Evolutionary conservation across 2,797 vertebrate genomes (phyloP).

Genomic region (Vultur gryphus): DNA sequence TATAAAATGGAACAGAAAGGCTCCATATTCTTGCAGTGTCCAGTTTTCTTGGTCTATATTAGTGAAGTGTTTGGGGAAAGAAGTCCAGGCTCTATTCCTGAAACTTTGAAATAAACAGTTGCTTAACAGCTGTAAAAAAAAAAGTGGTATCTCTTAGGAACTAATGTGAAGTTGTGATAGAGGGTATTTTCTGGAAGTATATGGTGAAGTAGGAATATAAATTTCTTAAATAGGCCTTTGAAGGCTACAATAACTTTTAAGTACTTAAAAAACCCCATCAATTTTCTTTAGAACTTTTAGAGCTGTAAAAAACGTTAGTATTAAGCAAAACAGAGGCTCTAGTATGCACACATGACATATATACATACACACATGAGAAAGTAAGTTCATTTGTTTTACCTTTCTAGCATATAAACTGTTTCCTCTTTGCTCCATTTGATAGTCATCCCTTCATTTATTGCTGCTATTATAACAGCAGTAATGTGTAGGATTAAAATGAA

Average conservation of each 20-base stretch:
- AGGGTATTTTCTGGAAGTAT: not conserved
- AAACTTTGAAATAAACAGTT: not conserved
- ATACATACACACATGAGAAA: not conserved
- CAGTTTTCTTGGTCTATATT: not conserved
- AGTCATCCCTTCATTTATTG: conserved; percentile 60
- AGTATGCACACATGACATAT: not conserved
- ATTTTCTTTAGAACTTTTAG: not conserved
- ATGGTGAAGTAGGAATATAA: not conserved
- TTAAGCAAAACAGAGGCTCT: not conserved
- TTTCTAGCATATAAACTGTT: conserved; percentile 53
- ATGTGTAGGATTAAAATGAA: conserved; percentile 69
- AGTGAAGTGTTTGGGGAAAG: not conserved
- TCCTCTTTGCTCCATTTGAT: conserved; percentile 53
- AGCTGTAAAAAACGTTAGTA: not conserved
- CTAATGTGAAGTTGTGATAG: not conserved
- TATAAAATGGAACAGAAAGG: conserved; percentile 1
- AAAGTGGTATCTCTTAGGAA: not conserved
- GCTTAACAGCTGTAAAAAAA: not conserved
- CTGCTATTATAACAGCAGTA: conserved; percentile 53
- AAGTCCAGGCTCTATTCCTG: not conserved
- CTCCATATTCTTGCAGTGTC: not conserved
- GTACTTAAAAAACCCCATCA: not conserved
- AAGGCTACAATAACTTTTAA: not conserved
- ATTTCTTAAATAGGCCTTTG: not conserved
- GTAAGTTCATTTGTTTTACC: conserved; percentile 46